A percentile compares a stretch with the other conserved stretches of the same genome.
phyloP scores from a whole-genome alignment of 2,113 vertebrate genomes.

The Tenrec ecaudatus region DNA sequence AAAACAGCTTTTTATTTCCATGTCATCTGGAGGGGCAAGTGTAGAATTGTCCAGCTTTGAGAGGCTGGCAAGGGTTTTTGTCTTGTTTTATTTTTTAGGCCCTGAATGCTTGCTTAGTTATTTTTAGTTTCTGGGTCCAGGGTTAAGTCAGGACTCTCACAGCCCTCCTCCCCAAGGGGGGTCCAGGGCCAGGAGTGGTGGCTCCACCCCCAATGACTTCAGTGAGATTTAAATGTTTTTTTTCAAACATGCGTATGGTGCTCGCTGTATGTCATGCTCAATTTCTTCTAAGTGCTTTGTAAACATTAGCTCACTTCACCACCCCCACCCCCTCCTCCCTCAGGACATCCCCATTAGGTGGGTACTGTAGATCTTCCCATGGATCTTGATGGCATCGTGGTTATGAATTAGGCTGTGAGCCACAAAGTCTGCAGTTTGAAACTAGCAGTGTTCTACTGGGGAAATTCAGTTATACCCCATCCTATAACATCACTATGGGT shows the following conservation, averaged over 20 bases:
- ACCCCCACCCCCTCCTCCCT: neutral
- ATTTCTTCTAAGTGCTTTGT: neutral
- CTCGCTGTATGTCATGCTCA: neutral
- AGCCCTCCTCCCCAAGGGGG: neutral
- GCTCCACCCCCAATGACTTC: neutral
- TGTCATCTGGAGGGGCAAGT: conserved; percentile 5
- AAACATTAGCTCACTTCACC: conserved; percentile 7
- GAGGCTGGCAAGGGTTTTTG: neutral
- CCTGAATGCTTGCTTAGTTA: conserved; percentile 27
- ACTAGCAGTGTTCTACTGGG: no score
- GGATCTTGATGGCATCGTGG: no score
- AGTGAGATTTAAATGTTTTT: neutral
- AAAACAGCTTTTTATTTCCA: conserved; percentile 61
- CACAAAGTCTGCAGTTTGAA: no score
- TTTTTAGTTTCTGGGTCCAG: neutral
- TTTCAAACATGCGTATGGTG: neutral
- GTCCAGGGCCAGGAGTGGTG: neutral
- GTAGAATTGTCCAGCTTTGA: neutral
- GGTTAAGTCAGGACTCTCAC: neutral
- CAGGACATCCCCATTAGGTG: no score
- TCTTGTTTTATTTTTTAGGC: neutral
- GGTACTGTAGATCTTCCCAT: no score
- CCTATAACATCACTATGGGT: no score
- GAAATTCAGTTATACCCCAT: no score
- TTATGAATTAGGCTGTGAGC: no score